Evolutionary conservation across 2,888 invertebrate genomes (phyloP).

Genomic region (Lapara coniferarum): DNA sequence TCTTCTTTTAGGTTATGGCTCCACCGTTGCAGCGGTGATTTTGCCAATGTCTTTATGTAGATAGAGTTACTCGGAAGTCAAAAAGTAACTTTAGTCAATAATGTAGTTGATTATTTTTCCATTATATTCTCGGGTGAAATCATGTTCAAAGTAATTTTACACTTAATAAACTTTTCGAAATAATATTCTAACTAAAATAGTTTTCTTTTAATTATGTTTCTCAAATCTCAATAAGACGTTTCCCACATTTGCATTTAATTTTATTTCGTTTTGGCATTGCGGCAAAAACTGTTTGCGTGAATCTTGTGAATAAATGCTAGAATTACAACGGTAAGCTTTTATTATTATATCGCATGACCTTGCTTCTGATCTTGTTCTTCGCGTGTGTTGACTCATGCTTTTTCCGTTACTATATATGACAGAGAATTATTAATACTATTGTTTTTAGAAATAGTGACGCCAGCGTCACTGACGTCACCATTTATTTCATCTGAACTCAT

Average conservation of each 20-base stretch:
- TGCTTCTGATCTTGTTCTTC: conserved; percentile 38
- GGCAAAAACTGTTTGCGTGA: conserved; percentile 19
- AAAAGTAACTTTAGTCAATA: no score
- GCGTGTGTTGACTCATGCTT: conserved; percentile 54
- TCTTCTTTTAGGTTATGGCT: no score
- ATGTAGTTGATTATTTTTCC: neutral
- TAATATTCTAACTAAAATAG: neutral
- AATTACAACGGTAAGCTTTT: conserved; percentile 34
- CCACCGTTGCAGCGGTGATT: no score
- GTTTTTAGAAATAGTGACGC: no score
- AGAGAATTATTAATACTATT: no score
- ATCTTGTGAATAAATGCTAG: conserved; percentile 23
- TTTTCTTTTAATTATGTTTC: neutral
- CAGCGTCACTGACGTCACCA: no score
- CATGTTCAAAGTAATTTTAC: conserved; percentile 2
- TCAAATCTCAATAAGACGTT: neutral
- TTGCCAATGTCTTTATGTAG: no score
- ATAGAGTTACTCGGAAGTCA: no score
- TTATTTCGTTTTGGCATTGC: neutral
- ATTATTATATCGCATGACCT: conserved; percentile 42
- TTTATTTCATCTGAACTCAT: no score
- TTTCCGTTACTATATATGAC: conserved; percentile 48
- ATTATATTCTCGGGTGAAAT: neutral
- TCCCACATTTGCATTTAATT: neutral
- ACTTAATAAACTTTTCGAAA: neutral